Percentiles rank a stretch among this genome's conserved stretches.
phyloP scores from a whole-genome alignment of 2,113 vertebrate species.

The Poicephalus meyeri region DNA sequence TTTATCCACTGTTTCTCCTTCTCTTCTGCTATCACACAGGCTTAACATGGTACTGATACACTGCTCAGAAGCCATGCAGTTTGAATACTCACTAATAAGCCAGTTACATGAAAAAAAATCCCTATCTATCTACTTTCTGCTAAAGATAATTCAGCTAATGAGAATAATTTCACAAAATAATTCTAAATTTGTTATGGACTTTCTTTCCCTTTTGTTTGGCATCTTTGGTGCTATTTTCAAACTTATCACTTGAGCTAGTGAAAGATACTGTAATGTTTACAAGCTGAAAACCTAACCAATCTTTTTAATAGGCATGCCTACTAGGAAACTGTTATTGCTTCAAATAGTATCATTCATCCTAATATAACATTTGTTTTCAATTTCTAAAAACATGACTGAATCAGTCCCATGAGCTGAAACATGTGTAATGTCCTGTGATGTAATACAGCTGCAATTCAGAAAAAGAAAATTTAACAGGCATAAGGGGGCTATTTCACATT shows the following conservation, averaged over 20 bases:
- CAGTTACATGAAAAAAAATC: background rate
- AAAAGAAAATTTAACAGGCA: conserved; percentile 78
- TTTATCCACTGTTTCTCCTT: background rate
- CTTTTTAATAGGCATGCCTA: conserved; percentile 75
- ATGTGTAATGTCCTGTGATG: conserved; percentile 83
- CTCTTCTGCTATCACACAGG: background rate
- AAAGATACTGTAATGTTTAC: conserved; percentile 16
- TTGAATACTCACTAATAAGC: background rate
- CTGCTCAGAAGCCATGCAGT: background rate
- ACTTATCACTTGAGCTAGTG: background rate
- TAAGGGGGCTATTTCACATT: conserved; percentile 71
- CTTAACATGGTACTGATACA: background rate
- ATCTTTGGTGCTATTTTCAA: background rate
- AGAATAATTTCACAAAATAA: background rate
- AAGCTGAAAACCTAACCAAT: conserved; percentile 67
- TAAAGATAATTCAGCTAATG: background rate
- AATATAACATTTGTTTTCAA: conserved; percentile 85
- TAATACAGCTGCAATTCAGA: conserved; percentile 69
- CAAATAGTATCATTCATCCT: conserved; percentile 66
- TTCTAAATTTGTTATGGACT: background rate
- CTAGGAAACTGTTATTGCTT: conserved; percentile 74
- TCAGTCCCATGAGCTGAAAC: conserved; percentile 75
- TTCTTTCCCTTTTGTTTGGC: background rate
- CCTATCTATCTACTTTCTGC: background rate
- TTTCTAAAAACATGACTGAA: conserved; percentile 78